Base-by-base conservation (phyloP, 2,888 invertebrate species). In the Cynaeus angustus region DNA sequence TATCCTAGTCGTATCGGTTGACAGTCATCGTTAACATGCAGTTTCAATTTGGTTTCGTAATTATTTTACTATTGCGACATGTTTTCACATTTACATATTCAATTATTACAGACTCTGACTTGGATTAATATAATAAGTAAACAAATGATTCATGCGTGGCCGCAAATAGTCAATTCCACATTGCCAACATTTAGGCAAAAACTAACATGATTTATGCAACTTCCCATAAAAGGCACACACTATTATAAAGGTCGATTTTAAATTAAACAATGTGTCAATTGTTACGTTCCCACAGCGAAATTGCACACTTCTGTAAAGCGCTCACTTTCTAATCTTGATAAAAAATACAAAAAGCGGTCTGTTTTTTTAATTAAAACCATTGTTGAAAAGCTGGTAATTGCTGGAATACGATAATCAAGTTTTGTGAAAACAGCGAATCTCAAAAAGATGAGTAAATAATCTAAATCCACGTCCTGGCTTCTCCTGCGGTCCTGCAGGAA, bases 391-490 rank as follows among this genome's bases (percentile, higher is more conserved):
- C 52, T 52, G 28, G 26, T 52, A 52, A 52, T 28, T 52, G 14
- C 30, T 13, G 30, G 30, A 52, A 52, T 30, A 33, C 52, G 52
- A 52, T 52, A 52, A 52, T 52, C 52, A 30, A 52, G 33, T 52
- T 52, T 28, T 13, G 30, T 30, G 21, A 16, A 14, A 46, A 46
- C 43, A 43, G 10, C 1, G 37, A 37, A 8, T 37, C 28, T 52
- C 50, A 52, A 52, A 52, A 52, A 12, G 52, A 52, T 33, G 33
- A 52, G 28, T 6, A 52, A 33, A 52, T 13, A 52, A 52, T 50
- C 50, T 10, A 50, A 50, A 50, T 52, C 33, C 9, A 52, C 48
- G 7, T 13, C 7, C 26, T 26, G 16, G 8, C n/a, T 12, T 13
- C 52, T 33, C 26, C 48, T 26, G 48, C 10, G 48, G 48, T 50